These are phyloP conservation scores for Theretra japonica DNA, from an alignment of 2,888 invertebrate genomes.

Conservation along the genomic window DNA sequence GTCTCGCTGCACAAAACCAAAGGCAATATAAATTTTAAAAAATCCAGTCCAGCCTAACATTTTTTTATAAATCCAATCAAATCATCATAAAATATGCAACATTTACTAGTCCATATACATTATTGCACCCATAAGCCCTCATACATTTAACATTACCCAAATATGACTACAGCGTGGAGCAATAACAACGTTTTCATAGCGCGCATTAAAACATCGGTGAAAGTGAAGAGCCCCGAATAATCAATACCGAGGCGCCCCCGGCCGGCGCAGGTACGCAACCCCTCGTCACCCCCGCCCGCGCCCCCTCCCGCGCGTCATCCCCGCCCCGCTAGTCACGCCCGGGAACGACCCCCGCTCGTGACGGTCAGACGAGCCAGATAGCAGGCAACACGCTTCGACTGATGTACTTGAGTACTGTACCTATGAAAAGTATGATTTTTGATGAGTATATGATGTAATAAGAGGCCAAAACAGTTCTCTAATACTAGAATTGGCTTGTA, in stretches of 20 bases:
- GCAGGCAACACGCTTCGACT: constrained; percentile 1
- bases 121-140: background rate
- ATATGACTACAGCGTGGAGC: constrained; percentile 33
- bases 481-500: no score
- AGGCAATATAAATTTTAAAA: no score
- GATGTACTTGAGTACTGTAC: background rate
- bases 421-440: no score
- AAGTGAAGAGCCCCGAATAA: constrained; percentile 77
- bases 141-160: background rate
- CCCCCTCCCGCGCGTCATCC: constrained; percentile 47
- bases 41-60: no score
- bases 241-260: constrained; percentile 61
- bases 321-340: constrained; percentile 35
- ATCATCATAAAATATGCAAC: background rate
- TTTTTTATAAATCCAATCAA: no score
- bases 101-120: background rate
- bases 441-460: no score
- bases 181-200: constrained; percentile 81
- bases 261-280: constrained; percentile 74
- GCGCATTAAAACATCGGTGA: constrained; percentile 83
- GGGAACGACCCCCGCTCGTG: background rate
- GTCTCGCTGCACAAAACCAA: no score
- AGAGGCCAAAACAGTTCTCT: no score
- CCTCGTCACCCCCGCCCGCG: constrained; percentile 50
- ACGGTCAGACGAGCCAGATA: constrained; percentile 21